Conservation (phyloP, 1,140 invertebrate genomes). For the Cyphomyrmex costatus region DNA sequence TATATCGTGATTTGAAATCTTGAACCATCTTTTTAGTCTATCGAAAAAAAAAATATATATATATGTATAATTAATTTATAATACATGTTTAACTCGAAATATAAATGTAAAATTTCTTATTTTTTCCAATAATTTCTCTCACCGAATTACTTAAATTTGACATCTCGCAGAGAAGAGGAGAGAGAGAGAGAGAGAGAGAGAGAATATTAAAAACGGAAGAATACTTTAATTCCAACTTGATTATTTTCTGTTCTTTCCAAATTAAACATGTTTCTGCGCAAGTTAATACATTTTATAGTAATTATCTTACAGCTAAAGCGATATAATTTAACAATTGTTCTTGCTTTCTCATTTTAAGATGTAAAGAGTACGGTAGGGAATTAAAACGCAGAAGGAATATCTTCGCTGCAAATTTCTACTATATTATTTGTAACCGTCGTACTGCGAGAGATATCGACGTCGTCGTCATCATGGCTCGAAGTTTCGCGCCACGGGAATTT, state of each 20-base stretch:
- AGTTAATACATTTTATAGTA: not conserved
- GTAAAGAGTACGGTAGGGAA: not conserved
- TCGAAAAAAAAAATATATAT: not conserved
- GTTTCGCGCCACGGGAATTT: constrained; percentile 56
- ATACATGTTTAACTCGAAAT: not conserved
- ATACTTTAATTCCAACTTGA: not conserved
- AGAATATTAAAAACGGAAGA: not conserved
- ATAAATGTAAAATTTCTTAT: not conserved
- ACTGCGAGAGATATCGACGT: not conserved
- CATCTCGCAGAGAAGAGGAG: not conserved
- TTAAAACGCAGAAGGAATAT: not conserved
- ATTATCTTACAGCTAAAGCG: not conserved
- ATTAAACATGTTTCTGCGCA: not conserved
- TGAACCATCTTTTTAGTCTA: not conserved
- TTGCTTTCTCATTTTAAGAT: not conserved
- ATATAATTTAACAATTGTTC: not conserved
- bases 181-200: no score
- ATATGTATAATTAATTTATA: not conserved
- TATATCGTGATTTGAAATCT: not conserved
- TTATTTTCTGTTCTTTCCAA: constrained; percentile 13
- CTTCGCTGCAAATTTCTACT: not conserved
- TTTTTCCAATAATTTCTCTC: not conserved
- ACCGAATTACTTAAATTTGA: not conserved
- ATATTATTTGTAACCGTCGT: not conserved
- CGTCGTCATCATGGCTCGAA: not conserved